Conservation (phyloP, 1,140 invertebrate genomes). For the Goniozus legneri region DNA sequence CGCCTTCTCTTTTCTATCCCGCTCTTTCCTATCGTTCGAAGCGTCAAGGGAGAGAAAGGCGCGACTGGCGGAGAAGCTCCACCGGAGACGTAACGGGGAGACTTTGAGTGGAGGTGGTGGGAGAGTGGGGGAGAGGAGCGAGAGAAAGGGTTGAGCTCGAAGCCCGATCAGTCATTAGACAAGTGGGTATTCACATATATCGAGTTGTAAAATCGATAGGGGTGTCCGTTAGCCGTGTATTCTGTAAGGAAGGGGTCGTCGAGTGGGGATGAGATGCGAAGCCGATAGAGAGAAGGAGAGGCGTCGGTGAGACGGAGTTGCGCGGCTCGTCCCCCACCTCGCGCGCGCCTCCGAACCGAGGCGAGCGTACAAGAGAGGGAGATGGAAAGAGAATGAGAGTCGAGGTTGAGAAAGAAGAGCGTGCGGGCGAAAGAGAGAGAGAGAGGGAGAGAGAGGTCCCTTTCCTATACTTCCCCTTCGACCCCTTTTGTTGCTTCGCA, state of each 20-base stretch:
- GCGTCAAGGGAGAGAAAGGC: constrained; percentile 16
- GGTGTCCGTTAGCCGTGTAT: constrained; percentile 53
- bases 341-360: not conserved
- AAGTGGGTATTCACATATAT: constrained; percentile 57
- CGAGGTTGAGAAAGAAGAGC: not conserved
- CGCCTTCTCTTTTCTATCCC: constrained; percentile 12
- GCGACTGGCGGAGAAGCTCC: constrained; percentile 17
- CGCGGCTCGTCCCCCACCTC: constrained; percentile 8
- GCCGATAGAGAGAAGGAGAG: constrained; percentile 21
- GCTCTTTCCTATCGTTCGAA: constrained; percentile 14
- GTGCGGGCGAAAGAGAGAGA: constrained; percentile 22
- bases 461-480: constrained; percentile 45
- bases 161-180: constrained; percentile 56
- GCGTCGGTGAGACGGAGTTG: constrained; percentile 13
- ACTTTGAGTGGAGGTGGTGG: constrained; percentile 17
- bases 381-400: not conserved
- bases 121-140: constrained; percentile 22
- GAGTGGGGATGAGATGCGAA: constrained; percentile 47
- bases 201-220: constrained; percentile 57
- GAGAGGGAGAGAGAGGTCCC: constrained; percentile 14
- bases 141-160: constrained; percentile 46
- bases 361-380: not conserved
- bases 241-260: constrained; percentile 43
- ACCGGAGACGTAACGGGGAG: constrained; percentile 21
- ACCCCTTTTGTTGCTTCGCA: constrained; percentile 53